Conservation (phyloP, 1,140 invertebrate genomes). For the Ditylenchus dipsaci region DNA sequence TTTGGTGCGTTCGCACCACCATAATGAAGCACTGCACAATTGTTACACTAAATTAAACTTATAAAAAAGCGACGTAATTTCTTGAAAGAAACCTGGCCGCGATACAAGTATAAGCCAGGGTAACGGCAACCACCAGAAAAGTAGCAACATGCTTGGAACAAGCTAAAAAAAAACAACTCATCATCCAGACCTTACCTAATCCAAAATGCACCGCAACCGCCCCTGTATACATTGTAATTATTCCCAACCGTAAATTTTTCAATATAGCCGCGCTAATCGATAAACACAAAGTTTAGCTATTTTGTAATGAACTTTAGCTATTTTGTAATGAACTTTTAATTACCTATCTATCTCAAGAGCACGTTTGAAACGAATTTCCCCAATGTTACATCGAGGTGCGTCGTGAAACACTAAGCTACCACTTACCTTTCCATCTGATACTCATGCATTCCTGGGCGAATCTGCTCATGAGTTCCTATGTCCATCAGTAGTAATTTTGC, state of each 20-base stretch:
- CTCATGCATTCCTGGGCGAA: slow-evolving; percentile 76
- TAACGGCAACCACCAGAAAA: slow-evolving; percentile 55
- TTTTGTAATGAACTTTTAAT: no score
- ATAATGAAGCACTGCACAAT: slow-evolving; percentile 86
- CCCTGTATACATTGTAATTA: no score
- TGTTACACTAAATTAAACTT: slow-evolving; percentile 63
- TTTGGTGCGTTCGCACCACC: slow-evolving; percentile 93
- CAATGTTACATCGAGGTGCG: no score
- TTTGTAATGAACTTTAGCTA: no score
- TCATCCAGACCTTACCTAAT: no score
- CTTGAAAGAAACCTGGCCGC: slow-evolving; percentile 30
- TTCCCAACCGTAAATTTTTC: no score
- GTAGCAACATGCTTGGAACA: slow-evolving; percentile 53
- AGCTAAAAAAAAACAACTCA: slow-evolving; percentile 11
- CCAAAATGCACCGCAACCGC: no score
- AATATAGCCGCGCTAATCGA: no score
- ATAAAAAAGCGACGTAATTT: not conserved
- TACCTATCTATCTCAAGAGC: no score
- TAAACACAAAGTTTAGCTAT: no score
- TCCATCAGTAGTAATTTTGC: slow-evolving; percentile 83
- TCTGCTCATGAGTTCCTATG: slow-evolving; percentile 75
- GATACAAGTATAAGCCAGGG: slow-evolving; percentile 55
- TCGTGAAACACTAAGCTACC: not conserved
- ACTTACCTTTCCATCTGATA: slow-evolving; percentile 75
- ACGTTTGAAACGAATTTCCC: no score